A percentile compares a stretch with the other conserved stretches of the same genome.
Evolutionary conservation across 2,113 vertebrate genomes (phyloP).

Genomic region (Anser brachyrhynchus): DNA sequence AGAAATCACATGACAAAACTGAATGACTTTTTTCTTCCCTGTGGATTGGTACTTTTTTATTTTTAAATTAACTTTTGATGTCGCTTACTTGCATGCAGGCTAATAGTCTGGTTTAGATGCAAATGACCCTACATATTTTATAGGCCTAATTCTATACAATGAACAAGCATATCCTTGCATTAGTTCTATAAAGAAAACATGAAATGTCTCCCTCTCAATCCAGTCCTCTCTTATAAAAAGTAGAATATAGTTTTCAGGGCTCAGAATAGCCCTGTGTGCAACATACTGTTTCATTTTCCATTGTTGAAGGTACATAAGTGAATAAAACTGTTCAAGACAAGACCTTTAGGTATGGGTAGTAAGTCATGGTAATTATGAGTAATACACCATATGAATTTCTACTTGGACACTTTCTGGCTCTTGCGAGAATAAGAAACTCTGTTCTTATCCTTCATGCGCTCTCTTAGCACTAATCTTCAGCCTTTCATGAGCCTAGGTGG

Average conservation of each 20-base stretch:
- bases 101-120: not conserved
- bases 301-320: rapidly evolving
- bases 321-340: not conserved
- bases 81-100: not conserved
- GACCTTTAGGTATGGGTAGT: not conserved
- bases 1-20: not conserved
- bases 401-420: not conserved
- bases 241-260: not conserved
- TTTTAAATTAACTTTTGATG: not conserved
- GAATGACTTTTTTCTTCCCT: not conserved
- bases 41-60: not conserved
- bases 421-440: not conserved
- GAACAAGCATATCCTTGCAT: not conserved
- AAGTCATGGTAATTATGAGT: not conserved
- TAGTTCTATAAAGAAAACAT: not conserved
- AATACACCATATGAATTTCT: not conserved
- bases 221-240: not conserved
- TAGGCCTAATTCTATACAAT: not conserved
- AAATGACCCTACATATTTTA: not conserved
- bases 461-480: not conserved
- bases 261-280: not conserved
- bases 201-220: not conserved
- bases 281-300: not conserved
- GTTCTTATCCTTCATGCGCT: not conserved
- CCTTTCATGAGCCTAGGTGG: not conserved